Evolutionary conservation across 2,888 invertebrate species (phyloP).

Genomic region (Lepidochrysops patricia): DNA sequence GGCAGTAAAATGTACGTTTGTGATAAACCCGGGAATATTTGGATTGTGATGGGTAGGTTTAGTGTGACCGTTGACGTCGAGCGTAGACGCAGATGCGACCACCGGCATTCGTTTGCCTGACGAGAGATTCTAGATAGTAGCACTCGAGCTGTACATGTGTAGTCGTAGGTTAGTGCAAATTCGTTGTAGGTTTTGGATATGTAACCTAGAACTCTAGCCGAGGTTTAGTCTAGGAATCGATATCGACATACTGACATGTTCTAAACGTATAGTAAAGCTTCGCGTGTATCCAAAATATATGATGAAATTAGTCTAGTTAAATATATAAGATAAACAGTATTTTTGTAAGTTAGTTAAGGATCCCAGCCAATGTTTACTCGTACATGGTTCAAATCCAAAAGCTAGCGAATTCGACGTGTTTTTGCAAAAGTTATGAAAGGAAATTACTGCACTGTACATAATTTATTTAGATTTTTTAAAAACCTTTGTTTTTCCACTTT

Average conservation of each 20-base stretch:
- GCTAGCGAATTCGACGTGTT: not conserved
- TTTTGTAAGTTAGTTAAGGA: slow-evolving; percentile 9
- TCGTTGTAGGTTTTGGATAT: slow-evolving; percentile 21
- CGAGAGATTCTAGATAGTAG: slow-evolving; percentile 14
- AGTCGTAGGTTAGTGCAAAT: slow-evolving; percentile 55
- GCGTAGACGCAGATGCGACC: not conserved
- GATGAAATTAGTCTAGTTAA: slow-evolving; percentile 14
- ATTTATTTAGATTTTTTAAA: not conserved
- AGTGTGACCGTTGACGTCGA: not conserved
- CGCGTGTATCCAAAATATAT: slow-evolving; percentile 22
- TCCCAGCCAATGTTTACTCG: not conserved
- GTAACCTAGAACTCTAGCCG: not conserved
- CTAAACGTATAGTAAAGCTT: slow-evolving; percentile 32
- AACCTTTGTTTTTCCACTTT: not conserved
- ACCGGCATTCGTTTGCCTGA: not conserved
- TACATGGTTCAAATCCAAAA: not conserved
- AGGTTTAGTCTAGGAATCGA: not conserved
- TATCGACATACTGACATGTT: not conserved
- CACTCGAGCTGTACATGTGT: slow-evolving; percentile 12
- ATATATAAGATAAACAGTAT: slow-evolving; percentile 11
- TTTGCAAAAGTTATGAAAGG: not conserved
- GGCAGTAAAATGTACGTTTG: slow-evolving; percentile 70
- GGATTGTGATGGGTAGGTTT: slow-evolving; percentile 43
- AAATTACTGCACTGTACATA: not conserved
- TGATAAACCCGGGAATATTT: slow-evolving; percentile 69